Base-by-base conservation (phyloP, 1,140 invertebrate species). In the Tetramorium simillimum region DNA sequence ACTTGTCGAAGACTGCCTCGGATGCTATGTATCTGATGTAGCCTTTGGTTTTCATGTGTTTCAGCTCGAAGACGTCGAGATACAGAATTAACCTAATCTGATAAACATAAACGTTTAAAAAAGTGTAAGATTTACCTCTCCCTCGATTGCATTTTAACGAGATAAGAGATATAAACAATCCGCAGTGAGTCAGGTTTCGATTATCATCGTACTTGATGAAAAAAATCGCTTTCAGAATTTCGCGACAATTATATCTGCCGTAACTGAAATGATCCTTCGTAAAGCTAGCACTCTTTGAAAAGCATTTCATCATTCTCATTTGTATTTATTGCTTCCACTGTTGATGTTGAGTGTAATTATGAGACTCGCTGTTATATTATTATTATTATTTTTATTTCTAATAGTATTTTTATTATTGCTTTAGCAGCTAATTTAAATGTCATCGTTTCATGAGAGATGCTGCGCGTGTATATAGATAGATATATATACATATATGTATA, bases 311-410 rank as follows among this genome's bases (percentile, higher is more conserved):
- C 53, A 86, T 77, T 89, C 70, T 89, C 88, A 89, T 86, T 91
- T 89, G 77, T 91, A 91, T 91, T 91, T 91, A 91, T 91, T 91
- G 85, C 85, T 91, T 91, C 85, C 87, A 91, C 67, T 81, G 89
- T 91, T 87, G 28, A 77, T 84, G 81, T 91, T 91, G 60, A 85
- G 76, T 90, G 65, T 88, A 88, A 88, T 88, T 90, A 84, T 72
- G 86, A 90, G 62, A 88, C 88, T 93, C 90, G 88, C 85, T 90
- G 92, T 90, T 92, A 90, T 91, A 86, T 89, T 88, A 91, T 84
- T 88, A 91, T 84, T 92, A 87, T 86, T 93, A 85, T 92, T 90
- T 73, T 84, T 84, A 84, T 84, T 84, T 82, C 92, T 91, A 93
- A 84, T 87, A 87, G 89, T 88, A 92, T 70, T 75, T 84, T 86